Conservation (phyloP, 1,140 invertebrate genomes). For the Carposina sasakii region DNA sequence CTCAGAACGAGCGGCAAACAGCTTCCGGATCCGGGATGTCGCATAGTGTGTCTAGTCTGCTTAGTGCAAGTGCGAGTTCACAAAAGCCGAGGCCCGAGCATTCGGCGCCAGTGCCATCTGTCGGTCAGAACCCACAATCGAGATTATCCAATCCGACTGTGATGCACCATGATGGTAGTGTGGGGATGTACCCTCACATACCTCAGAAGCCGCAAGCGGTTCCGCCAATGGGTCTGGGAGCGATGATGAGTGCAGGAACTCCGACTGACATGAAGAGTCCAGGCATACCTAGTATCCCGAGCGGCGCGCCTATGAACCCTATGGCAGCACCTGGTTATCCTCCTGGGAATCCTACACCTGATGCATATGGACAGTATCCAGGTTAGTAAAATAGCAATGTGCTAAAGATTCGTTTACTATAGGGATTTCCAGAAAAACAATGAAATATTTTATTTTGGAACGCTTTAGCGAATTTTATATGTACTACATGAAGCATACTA, state of each 20-base stretch:
- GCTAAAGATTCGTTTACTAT: too few species aligned
- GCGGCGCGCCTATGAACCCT: conserved; percentile 19
- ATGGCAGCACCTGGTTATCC: conserved; percentile 21
- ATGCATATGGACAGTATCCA: conserved; percentile 57
- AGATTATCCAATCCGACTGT: background rate
- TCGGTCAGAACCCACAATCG: conserved; percentile 4
- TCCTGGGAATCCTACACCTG: conserved; percentile 32
- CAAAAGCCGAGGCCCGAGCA: conserved; percentile 20
- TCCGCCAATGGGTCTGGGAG: conserved; percentile 22
- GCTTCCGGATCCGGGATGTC: conserved; percentile 40
- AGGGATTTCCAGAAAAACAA: too few species aligned
- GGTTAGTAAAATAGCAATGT: too few species aligned
- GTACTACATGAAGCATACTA: too few species aligned
- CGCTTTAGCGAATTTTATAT: too few species aligned
- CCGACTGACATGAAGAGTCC: conserved; percentile 20
- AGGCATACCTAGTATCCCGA: conserved; percentile 3
- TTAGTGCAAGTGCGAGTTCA: conserved; percentile 29
- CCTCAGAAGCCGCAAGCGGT: conserved; percentile 3
- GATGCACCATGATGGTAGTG: conserved; percentile 31
- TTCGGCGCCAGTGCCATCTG: conserved; percentile 23
- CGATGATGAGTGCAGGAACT: conserved; percentile 21
- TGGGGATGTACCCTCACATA: conserved; percentile 17
- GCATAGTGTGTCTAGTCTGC: conserved; percentile 57
- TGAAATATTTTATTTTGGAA: conserved; percentile 13
- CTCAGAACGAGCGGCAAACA: conserved; percentile 31